phyloP scores from a whole-genome alignment of 2,888 invertebrate species.

The Drosophila lacicola region DNA sequence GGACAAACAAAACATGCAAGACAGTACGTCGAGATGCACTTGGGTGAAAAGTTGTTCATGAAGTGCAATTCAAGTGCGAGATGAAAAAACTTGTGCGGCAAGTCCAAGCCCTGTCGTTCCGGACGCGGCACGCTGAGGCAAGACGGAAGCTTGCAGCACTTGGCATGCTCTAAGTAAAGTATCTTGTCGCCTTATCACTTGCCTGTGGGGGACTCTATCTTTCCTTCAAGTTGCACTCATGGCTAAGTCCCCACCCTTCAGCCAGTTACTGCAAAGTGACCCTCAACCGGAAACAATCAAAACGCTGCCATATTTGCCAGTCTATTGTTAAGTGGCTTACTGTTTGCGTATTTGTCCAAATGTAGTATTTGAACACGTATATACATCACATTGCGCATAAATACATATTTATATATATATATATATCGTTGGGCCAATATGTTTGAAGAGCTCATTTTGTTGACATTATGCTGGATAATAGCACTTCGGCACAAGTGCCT shows the following conservation, averaged over 20 bases:
- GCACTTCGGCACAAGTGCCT: conserved; percentile 4
- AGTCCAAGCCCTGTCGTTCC: too few species aligned
- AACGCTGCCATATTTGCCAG: neutral
- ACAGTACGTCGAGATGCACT: neutral
- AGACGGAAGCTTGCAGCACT: neutral
- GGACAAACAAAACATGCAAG: neutral
- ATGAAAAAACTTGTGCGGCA: neutral
- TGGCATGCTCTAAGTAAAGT: neutral
- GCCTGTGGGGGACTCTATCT: neutral
- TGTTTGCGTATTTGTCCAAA: conserved; percentile 16
- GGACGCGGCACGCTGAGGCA: neutral
- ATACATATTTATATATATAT: too few species aligned
- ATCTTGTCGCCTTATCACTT: neutral
- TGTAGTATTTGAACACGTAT: neutral
- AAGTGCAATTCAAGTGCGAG: neutral
- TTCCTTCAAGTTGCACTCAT: neutral
- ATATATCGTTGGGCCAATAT: neutral
- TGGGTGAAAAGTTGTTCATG: conserved; percentile 1
- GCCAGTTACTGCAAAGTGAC: neutral
- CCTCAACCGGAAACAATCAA: neutral
- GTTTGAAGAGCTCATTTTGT: neutral
- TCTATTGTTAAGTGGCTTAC: conserved; percentile 12
- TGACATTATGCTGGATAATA: neutral
- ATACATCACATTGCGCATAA: neutral
- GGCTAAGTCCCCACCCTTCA: neutral